These are phyloP conservation scores for Cremastinae sp. DNA, from an alignment of 2,888 invertebrate species.

Conservation along the genomic window DNA sequence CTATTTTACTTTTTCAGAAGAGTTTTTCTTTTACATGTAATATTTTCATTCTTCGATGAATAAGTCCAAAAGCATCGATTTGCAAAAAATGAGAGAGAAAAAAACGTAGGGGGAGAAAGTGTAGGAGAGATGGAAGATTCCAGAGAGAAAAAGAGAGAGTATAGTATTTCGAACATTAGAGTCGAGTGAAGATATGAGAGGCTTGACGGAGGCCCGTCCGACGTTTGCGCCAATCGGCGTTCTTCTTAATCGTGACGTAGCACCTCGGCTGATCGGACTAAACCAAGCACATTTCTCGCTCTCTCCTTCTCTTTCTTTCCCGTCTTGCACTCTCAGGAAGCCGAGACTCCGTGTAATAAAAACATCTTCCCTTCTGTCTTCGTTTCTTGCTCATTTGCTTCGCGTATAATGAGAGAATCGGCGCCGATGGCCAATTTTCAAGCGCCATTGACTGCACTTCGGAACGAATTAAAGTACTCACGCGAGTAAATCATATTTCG, in stretches of 20 bases:
- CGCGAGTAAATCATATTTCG: too few species aligned
- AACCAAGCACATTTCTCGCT: conserved; percentile 21
- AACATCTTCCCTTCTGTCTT: conserved; percentile 13
- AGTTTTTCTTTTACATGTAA: too few species aligned
- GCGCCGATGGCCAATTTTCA: too few species aligned
- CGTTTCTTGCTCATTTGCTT: too few species aligned
- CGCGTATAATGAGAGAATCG: too few species aligned
- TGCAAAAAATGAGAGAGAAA: background rate
- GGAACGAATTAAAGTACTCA: too few species aligned
- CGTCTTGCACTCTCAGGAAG: background rate
- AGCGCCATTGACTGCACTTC: too few species aligned
- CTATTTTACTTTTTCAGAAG: too few species aligned
- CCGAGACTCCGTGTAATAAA: too few species aligned
- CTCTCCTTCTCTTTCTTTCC: conserved; percentile 12
- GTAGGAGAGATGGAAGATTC: background rate
- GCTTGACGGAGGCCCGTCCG: conserved; percentile 74
- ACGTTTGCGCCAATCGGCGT: conserved; percentile 68
- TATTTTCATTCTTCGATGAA: background rate
- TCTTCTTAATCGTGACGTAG: conserved; percentile 66
- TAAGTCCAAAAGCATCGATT: conserved; percentile 28
- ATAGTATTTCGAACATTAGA: conserved; percentile 19
- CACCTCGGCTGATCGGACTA: conserved; percentile 65
- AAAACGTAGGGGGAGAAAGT: background rate
- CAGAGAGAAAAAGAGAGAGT: conserved; percentile 21
- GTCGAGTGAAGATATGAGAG: conserved; percentile 57